A percentile compares a stretch with the other conserved stretches of the same genome.
phyloP scores from a whole-genome alignment of 2,888 invertebrate species.

The Helobdella robusta region DNA sequence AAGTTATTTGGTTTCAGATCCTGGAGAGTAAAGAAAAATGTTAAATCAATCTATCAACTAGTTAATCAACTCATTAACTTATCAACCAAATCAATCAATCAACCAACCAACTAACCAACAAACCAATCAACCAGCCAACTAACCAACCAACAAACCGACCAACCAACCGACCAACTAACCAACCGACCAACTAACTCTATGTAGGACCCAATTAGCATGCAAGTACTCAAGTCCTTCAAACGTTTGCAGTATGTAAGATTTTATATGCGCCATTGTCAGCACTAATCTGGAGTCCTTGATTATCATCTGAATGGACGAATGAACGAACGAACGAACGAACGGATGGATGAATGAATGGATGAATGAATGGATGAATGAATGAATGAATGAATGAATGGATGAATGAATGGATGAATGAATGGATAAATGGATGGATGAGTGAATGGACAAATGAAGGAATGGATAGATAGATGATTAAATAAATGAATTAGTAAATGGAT shows the following conservation, averaged over 20 bases:
- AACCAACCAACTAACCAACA: not conserved
- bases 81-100: not conserved
- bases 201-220: constrained; percentile 89
- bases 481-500: no score
- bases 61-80: not conserved
- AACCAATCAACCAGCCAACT: not conserved
- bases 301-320: constrained; percentile 38
- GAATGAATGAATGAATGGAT: no score
- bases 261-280: constrained; percentile 74
- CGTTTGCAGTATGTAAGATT: constrained; percentile 89
- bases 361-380: no score
- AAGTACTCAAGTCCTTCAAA: constrained; percentile 86
- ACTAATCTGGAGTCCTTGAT: constrained; percentile 37
- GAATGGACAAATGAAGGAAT: no score
- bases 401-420: no score
- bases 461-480: no score
- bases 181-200: constrained; percentile 59
- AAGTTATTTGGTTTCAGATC: constrained; percentile 99
- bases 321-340: no score
- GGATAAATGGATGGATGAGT: no score
- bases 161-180: not conserved
- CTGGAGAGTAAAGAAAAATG: constrained; percentile 36
- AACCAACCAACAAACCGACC: not conserved
- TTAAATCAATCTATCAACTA: not conserved
- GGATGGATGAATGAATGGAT: no score